Evolutionary conservation across 2,888 invertebrate genomes (phyloP).

Genomic region (Nezara viridula): DNA sequence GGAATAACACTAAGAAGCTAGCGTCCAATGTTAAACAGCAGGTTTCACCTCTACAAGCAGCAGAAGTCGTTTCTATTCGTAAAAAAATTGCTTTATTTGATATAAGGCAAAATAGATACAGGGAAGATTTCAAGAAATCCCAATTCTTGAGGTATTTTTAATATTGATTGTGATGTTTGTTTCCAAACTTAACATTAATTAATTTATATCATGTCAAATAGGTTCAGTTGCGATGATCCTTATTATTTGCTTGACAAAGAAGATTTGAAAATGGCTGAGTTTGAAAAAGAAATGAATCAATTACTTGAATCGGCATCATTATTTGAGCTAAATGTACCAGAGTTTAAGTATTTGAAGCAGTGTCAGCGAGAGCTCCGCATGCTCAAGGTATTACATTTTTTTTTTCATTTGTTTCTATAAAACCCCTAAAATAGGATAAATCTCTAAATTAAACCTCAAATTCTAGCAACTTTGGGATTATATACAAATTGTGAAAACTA

Average conservation of each 20-base stretch:
- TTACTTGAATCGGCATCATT: slow-evolving; percentile 92
- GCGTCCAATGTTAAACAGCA: slow-evolving; percentile 92
- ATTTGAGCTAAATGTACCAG: slow-evolving; percentile 95
- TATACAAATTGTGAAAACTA: slow-evolving; percentile 87
- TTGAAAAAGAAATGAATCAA: slow-evolving; percentile 88
- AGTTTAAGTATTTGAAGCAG: slow-evolving; percentile 92
- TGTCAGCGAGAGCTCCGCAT: slow-evolving; percentile 91
- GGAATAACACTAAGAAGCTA: slow-evolving; percentile 94
- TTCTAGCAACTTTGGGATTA: slow-evolving; percentile 95
- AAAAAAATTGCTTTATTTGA: slow-evolving; percentile 91
- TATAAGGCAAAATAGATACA: slow-evolving; percentile 83
- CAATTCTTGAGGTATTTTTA: slow-evolving; percentile 68
- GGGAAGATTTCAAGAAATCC: slow-evolving; percentile 84
- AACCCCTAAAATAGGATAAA: too few species aligned
- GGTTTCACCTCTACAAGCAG: slow-evolving; percentile 94
- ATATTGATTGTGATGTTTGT: neutral
- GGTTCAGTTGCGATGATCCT: slow-evolving; percentile 81
- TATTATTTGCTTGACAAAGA: slow-evolving; percentile 84
- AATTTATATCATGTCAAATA: slow-evolving; percentile 70
- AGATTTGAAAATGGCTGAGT: slow-evolving; percentile 80
- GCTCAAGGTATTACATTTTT: slow-evolving; percentile 77
- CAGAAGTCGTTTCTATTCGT: slow-evolving; percentile 91
- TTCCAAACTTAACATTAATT: neutral
- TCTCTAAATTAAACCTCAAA: neutral
- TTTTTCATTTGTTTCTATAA: too few species aligned